Evolutionary conservation across 1,140 invertebrate species (phyloP), one percentile per base, ranked within the genome.

Genomic region (Hesperophylax magnus): DNA sequence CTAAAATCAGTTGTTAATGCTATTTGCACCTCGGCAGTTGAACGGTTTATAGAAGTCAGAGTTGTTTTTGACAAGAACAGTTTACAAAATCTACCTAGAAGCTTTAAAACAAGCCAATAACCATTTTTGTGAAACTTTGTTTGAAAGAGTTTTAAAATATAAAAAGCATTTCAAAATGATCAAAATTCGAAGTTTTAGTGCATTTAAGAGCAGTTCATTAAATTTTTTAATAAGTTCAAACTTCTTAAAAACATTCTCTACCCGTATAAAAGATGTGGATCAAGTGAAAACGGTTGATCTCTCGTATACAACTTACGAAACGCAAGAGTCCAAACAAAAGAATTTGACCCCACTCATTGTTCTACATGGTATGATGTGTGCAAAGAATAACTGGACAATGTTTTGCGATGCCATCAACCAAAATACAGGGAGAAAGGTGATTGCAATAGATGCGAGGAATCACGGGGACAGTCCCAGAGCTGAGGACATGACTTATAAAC

Each of bases 391-490:
- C 86, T 97, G 95, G 95, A 93, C 94, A 63, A 92, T 92, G 60
- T 86, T 98, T 18, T 94, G 94, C 2, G 97, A 96, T 88, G 91
- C 91, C 0, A 92, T 97, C 54, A 88, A 93, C 78, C 90, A 89
- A 77, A 90, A 91, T 81, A 94, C 93, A 9, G 90, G 92, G 60
- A 87, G 88, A 24, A 85, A 95, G 92, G 92, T 98, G 0, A 93
- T 97, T 56, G 90, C 94, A 0, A 89, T 98, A 18, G 97, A 98
- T 91, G 93, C 94, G 3, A 92, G 97, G 86, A 98, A 98, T 88
- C 97, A 98, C 89, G 97, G 97, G 0, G 95, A 97, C 56, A 98
- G 96, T 86, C 94, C 95, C 0, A 97, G 97, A 85, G 88, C 92
- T 2, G 82, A 87, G 8, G 90, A 93, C 0, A 94, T 96, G 87